phyloP scores from a whole-genome alignment of 1,140 invertebrate genomes.

The Sarcophaga bullata region DNA sequence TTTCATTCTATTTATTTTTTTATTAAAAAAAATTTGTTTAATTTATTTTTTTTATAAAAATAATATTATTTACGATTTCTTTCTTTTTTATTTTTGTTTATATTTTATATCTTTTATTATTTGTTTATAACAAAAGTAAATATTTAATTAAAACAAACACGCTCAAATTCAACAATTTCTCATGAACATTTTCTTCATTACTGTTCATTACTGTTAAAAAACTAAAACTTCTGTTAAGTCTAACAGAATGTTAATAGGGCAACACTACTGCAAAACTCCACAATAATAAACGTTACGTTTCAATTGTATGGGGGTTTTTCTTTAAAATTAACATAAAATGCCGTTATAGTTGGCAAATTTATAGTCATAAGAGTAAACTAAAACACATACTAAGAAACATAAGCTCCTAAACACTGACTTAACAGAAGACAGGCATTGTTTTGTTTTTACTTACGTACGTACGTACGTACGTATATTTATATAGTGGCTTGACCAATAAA shows the following conservation, averaged over 20 bases:
- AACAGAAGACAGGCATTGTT: neutral
- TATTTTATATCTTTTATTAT: too few relatives aligned
- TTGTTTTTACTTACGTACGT: neutral
- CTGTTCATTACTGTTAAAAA: neutral
- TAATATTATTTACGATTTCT: too few relatives aligned
- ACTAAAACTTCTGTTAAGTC: neutral
- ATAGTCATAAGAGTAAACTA: neutral
- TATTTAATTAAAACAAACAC: too few relatives aligned
- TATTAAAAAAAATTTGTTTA: too few relatives aligned
- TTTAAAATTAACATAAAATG: neutral
- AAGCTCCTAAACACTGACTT: neutral
- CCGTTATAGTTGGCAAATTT: constrained; percentile 2
- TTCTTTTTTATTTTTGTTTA: too few relatives aligned
- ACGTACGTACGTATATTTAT: neutral
- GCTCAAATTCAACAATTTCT: too few relatives aligned
- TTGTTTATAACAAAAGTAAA: too few relatives aligned
- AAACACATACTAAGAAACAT: neutral
- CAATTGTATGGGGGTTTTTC: neutral
- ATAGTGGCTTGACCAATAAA: constrained; percentile 18
- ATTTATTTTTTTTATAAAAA: too few relatives aligned
- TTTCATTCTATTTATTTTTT: too few relatives aligned
- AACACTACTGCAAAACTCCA: too few relatives aligned
- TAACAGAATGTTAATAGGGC: neutral
- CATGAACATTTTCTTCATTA: neutral
- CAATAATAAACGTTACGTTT: neutral